Evolutionary conservation across 2,113 vertebrate genomes (phyloP).

Genomic region (Butorides virescens): DNA sequence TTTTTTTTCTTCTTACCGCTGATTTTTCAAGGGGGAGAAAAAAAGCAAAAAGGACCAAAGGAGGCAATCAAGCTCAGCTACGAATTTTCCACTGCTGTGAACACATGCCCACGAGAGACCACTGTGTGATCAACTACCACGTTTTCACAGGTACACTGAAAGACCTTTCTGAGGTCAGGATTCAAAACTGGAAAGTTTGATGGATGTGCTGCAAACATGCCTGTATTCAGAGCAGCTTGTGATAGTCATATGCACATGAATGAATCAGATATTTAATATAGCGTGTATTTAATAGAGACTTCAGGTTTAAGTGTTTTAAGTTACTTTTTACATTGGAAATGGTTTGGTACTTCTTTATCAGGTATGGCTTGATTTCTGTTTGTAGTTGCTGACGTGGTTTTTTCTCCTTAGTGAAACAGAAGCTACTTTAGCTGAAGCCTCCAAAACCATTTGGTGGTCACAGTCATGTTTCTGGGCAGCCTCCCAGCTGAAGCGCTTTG

Average conservation of each 20-base stretch:
- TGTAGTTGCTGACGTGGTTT: neutral
- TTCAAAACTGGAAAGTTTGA: neutral
- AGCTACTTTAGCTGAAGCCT: neutral
- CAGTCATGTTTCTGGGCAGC: neutral
- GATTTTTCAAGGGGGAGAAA: neutral
- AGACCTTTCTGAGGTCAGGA: neutral
- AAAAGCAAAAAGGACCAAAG: neutral
- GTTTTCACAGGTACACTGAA: neutral
- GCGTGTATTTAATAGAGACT: neutral
- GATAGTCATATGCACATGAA: neutral
- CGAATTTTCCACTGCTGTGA: neutral
- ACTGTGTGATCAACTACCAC: neutral
- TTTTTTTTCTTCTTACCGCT: neutral
- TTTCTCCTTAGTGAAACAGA: neutral
- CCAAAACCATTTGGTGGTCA: neutral
- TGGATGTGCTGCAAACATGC: neutral
- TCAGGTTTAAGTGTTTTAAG: neutral
- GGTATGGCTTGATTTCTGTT: neutral
- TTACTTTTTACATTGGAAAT: neutral
- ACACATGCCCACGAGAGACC: neutral
- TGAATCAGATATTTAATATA: neutral
- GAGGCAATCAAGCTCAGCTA: neutral
- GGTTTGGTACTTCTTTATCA: neutral
- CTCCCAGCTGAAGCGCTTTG: neutral
- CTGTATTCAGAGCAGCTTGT: neutral